A percentile compares a stretch with the other conserved stretches of the same genome.
These are phyloP conservation scores for Tuta absoluta DNA, from an alignment of 2,888 invertebrate genomes.

Conservation along the genomic window DNA sequence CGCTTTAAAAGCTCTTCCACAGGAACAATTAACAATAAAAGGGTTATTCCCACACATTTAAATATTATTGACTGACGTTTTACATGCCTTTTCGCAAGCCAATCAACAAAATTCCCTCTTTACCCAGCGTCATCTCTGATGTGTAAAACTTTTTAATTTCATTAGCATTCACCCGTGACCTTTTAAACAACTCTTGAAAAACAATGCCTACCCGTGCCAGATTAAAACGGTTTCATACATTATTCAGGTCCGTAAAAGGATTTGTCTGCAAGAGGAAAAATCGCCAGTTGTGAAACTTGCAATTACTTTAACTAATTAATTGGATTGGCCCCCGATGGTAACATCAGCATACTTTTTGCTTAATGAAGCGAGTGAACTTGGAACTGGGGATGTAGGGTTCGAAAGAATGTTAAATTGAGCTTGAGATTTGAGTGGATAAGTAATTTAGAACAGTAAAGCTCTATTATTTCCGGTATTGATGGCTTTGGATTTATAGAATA, in stretches of 20 bases:
- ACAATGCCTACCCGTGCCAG: constrained; percentile 28
- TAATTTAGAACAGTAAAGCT: not conserved
- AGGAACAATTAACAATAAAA: not conserved
- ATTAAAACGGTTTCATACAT: constrained; percentile 52
- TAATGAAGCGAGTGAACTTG: constrained; percentile 62
- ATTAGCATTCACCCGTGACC: constrained; percentile 11
- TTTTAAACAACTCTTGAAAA: constrained; percentile 23
- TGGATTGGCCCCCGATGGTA: constrained; percentile 68
- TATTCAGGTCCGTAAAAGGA: constrained; percentile 61
- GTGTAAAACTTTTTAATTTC: constrained; percentile 12
- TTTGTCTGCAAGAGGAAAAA: constrained; percentile 63
- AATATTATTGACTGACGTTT: not conserved
- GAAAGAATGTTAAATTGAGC: not conserved
- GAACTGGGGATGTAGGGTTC: constrained; percentile 15
- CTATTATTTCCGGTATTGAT: not conserved
- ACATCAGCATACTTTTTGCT: constrained; percentile 74
- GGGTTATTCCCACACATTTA: not conserved
- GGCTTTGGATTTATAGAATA: too few relatives aligned
- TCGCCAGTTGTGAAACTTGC: constrained; percentile 56
- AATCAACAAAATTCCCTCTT: constrained; percentile 13
- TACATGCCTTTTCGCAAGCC: not conserved
- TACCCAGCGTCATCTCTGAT: not conserved
- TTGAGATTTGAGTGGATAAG: not conserved
- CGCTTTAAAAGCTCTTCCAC: not conserved
- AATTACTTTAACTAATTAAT: constrained; percentile 78